phyloP scores from a whole-genome alignment of 2,113 vertebrate genomes.

The Pitta sordida region DNA sequence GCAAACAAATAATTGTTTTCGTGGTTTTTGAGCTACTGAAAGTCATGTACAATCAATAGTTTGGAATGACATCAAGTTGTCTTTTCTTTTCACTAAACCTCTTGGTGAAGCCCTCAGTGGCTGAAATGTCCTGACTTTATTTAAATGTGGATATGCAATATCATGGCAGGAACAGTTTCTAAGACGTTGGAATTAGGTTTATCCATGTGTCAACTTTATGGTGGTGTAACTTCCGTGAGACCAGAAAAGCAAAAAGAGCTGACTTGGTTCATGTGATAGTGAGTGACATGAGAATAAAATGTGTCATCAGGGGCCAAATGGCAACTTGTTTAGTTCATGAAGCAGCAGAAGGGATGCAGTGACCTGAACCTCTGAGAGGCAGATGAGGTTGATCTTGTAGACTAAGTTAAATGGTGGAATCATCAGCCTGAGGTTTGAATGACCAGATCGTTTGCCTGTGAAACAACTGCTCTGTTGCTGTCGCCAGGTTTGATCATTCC shows the following conservation, averaged over 20 bases:
- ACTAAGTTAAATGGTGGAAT: background rate
- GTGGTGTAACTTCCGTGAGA: background rate
- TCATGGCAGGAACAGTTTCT: background rate
- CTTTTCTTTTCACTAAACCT: background rate
- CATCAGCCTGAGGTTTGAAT: background rate
- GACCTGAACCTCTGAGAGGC: background rate
- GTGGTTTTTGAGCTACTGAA: background rate
- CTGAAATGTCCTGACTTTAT: background rate
- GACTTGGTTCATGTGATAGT: background rate
- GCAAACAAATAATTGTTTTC: background rate
- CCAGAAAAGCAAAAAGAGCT: background rate
- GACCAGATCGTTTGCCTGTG: background rate
- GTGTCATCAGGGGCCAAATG: background rate
- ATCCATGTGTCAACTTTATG: rapidly evolving
- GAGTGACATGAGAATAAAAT: background rate
- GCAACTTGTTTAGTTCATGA: background rate
- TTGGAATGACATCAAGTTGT: background rate
- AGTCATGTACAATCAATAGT: background rate
- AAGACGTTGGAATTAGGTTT: background rate
- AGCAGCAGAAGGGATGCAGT: background rate
- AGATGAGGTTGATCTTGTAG: background rate
- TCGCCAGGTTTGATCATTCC: slow-evolving; percentile 94
- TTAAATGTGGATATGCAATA: background rate
- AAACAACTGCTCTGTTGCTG: background rate
- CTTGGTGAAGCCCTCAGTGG: background rate